Percentiles rank a stretch among this genome's conserved stretches.
phyloP scores from a whole-genome alignment of 2,888 invertebrate genomes.

The Stenoptilia bipunctidactyla region DNA sequence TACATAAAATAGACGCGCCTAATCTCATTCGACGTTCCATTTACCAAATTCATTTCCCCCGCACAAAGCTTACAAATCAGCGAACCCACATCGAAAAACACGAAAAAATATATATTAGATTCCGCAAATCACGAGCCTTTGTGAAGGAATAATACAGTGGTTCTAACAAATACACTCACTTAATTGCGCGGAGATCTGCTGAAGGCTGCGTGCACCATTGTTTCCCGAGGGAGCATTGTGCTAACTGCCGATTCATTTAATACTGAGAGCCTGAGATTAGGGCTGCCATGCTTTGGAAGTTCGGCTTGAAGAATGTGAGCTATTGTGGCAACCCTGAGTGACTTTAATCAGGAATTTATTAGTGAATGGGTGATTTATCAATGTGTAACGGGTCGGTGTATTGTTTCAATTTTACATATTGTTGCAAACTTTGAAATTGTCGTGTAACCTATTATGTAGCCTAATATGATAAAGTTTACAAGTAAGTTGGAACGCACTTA shows the following conservation, averaged over 20 bases:
- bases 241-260: slow-evolving; percentile 60
- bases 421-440: too few species aligned
- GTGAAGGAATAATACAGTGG: slow-evolving; percentile 62
- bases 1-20: too few species aligned
- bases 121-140: slow-evolving; percentile 66
- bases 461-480: too few species aligned
- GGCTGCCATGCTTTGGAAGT: slow-evolving; percentile 39
- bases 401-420: too few species aligned
- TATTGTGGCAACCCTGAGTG: too few species aligned
- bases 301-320: slow-evolving; percentile 27
- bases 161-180: slow-evolving; percentile 62
- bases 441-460: too few species aligned
- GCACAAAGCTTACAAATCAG: too few species aligned
- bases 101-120: slow-evolving; percentile 51
- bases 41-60: not conserved
- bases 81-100: slow-evolving; percentile 8
- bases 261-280: slow-evolving; percentile 41
- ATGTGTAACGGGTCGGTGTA: too few species aligned
- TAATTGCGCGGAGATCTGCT: slow-evolving; percentile 57
- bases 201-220: slow-evolving; percentile 49
- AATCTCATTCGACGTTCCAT: not conserved
- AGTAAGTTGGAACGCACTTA: too few species aligned
- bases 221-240: slow-evolving; percentile 56
- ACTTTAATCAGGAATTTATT: too few species aligned
- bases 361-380: too few species aligned